Conservation (phyloP, 1,140 invertebrate species). For the Diachasmimorpha longicaudata region DNA sequence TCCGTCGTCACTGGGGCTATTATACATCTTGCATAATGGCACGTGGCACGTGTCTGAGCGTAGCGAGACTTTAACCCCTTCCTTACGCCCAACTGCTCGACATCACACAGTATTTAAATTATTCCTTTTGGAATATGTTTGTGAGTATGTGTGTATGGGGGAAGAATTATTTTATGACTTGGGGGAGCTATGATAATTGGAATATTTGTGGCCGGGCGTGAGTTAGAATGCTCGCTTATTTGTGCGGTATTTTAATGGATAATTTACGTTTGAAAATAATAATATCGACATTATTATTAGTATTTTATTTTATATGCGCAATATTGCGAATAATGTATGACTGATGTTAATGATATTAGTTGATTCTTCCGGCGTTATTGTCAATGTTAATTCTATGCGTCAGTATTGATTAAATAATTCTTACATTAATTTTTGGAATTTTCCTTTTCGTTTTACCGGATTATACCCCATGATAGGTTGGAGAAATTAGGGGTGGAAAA, state of each 20-base stretch:
- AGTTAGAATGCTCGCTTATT: neutral
- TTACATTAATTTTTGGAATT: too few species aligned
- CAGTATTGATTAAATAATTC: too few species aligned
- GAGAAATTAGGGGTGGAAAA: too few species aligned
- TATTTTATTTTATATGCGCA: too few species aligned
- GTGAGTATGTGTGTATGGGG: neutral
- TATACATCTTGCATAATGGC: conserved; percentile 37
- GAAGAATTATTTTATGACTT: neutral
- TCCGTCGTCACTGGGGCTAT: conserved; percentile 8
- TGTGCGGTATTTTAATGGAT: neutral
- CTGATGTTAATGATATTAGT: too few species aligned
- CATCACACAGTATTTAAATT: conserved; percentile 22
- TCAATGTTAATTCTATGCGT: too few species aligned
- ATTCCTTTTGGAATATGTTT: neutral
- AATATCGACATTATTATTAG: too few species aligned
- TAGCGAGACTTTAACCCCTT: conserved; percentile 25
- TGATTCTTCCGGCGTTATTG: too few species aligned
- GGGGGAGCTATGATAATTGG: neutral
- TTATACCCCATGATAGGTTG: too few species aligned
- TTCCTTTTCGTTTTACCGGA: too few species aligned
- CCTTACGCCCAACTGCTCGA: conserved; percentile 29
- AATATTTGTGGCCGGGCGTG: neutral
- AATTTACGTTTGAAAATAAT: too few species aligned
- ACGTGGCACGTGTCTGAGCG: conserved; percentile 32
- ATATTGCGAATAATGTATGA: too few species aligned